Conservation (phyloP, 2,888 invertebrate genomes). For the Diplolepis rosae region DNA sequence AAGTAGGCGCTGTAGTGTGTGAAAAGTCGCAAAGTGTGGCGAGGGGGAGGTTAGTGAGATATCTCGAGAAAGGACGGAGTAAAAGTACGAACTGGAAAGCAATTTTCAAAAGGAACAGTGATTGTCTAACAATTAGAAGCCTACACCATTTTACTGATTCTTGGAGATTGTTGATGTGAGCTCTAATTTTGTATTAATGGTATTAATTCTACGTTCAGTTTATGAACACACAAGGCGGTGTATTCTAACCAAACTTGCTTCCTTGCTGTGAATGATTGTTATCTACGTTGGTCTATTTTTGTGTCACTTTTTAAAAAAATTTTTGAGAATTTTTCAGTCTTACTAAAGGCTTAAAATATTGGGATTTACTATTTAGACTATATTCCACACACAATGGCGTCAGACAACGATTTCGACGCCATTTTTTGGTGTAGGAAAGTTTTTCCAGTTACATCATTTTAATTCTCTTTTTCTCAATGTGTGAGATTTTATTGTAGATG, state of each 20-base stretch:
- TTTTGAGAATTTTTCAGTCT: not conserved
- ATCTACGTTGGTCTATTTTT: not conserved
- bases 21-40: too few relatives aligned
- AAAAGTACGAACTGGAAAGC: not conserved
- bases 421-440: not conserved
- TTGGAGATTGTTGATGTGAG: not conserved
- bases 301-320: not conserved
- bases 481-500: not conserved
- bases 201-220: not conserved
- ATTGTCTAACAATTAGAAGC: not conserved
- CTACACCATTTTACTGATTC: not conserved
- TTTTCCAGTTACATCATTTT: not conserved
- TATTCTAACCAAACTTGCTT: not conserved
- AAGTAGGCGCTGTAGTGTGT: too few relatives aligned
- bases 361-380: not conserved
- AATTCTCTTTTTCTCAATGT: not conserved
- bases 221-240: not conserved
- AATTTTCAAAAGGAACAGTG: not conserved
- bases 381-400: conserved; percentile 19
- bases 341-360: not conserved
- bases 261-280: not conserved
- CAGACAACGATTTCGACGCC: conserved; percentile 3
- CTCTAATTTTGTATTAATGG: not conserved
- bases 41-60: too few relatives aligned
- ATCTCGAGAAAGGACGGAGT: too few relatives aligned